These are phyloP conservation scores for Betta splendens DNA, from an alignment of 2,797 vertebrate genomes.

Conservation along the genomic window DNA sequence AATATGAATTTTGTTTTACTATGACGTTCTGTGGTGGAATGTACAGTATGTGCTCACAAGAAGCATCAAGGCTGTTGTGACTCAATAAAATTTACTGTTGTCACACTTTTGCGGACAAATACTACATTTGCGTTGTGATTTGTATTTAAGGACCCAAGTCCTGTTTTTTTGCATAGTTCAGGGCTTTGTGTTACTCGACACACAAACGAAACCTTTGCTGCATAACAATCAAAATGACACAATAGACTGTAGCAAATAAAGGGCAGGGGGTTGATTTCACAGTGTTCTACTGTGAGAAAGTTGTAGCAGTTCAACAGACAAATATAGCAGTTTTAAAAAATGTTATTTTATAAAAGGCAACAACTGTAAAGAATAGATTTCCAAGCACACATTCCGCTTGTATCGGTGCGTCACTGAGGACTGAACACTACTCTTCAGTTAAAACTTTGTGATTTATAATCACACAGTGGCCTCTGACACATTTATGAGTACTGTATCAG, in stretches of 20 bases:
- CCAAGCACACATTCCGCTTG: too few species aligned
- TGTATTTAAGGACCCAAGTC: slow-evolving; percentile 3
- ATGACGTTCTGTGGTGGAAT: slow-evolving; percentile 29
- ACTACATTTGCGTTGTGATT: slow-evolving; percentile 9
- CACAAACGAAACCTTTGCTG: too few species aligned
- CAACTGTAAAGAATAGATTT: too few species aligned
- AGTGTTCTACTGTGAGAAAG: background rate
- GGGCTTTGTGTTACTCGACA: too few species aligned
- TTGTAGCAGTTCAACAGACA: background rate
- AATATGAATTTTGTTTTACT: background rate
- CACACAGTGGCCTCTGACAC: slow-evolving; percentile 9
- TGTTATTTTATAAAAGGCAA: too few species aligned
- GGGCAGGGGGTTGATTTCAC: slow-evolving; percentile 1
- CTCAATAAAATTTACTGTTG: slow-evolving; percentile 46
- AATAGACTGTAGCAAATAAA: too few species aligned
- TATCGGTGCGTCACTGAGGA: background rate
- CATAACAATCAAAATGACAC: background rate
- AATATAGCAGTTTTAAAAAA: too few species aligned
- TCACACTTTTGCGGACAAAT: slow-evolving; percentile 49
- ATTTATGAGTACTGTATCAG: slow-evolving; percentile 20
- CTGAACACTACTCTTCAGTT: slow-evolving; percentile 12
- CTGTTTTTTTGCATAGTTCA: background rate
- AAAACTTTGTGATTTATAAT: slow-evolving; percentile 2
- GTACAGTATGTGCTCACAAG: slow-evolving; percentile 29
- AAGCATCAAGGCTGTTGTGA: slow-evolving; percentile 19